phyloP scores from a whole-genome alignment of 2,888 invertebrate species.

The Mythimna impura region DNA sequence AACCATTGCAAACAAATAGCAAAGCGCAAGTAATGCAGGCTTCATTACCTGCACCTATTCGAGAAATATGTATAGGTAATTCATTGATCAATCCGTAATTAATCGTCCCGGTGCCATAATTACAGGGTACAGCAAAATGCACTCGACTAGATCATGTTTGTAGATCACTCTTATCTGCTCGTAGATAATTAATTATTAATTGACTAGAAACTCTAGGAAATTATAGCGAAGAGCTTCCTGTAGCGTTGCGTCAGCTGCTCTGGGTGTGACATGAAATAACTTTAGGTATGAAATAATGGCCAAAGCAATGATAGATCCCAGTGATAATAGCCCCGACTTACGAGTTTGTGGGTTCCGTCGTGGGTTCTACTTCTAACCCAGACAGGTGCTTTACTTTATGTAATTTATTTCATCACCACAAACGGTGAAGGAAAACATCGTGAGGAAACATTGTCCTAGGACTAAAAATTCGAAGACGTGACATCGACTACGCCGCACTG shows the following conservation, averaged over 20 bases:
- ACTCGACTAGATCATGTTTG: constrained; percentile 63
- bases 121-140: constrained; percentile 66
- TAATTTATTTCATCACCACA: no score
- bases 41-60: constrained; percentile 12
- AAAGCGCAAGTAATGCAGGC: not conserved
- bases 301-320: no score
- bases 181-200: constrained; percentile 61
- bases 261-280: constrained; percentile 23
- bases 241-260: constrained; percentile 37
- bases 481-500: no score
- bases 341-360: no score
- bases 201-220: constrained; percentile 54
- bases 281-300: not conserved
- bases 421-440: no score
- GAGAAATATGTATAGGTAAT: constrained; percentile 48
- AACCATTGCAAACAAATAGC: constrained; percentile 14
- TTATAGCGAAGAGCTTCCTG: constrained; percentile 49
- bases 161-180: constrained; percentile 59
- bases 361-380: no score
- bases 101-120: constrained; percentile 59
- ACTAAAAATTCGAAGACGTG: no score
- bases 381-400: no score
- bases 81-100: constrained; percentile 64
- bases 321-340: no score
- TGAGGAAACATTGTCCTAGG: no score